These are phyloP conservation scores for Chouioia cunea DNA, from an alignment of 2,888 invertebrate species.

Conservation along the genomic window DNA sequence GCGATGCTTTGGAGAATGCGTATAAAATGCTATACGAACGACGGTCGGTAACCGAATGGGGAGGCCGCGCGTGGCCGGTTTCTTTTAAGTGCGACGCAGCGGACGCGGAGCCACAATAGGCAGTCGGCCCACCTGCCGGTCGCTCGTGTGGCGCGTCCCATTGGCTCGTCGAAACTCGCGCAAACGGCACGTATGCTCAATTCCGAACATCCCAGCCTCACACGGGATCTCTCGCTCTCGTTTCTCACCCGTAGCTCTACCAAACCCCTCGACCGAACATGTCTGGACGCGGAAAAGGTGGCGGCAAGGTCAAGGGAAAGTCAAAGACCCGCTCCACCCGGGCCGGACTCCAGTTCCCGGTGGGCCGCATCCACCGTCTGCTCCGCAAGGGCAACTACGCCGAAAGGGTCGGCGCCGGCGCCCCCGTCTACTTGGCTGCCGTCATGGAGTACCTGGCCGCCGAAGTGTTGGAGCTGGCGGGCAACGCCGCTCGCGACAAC, in stretches of 20 bases:
- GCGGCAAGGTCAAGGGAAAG: too few relatives aligned
- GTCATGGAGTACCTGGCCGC: constrained; percentile 79
- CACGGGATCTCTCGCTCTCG: constrained; percentile 34
- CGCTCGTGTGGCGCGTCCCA: background rate
- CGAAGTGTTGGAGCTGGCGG: constrained; percentile 78
- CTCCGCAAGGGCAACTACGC: too few relatives aligned
- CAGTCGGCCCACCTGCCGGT: constrained; percentile 30
- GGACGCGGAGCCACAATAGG: constrained; percentile 55
- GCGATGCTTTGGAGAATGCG: constrained; percentile 66
- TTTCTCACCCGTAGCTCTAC: constrained; percentile 25
- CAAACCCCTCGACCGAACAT: constrained; percentile 43
- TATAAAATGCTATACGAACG: too few relatives aligned
- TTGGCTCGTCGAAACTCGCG: background rate
- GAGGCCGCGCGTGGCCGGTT: constrained; percentile 63
- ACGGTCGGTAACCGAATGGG: constrained; percentile 72
- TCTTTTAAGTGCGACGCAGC: constrained; percentile 67
- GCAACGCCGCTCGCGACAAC: too few relatives aligned
- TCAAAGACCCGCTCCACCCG: too few relatives aligned
- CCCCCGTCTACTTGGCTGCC: constrained; percentile 73
- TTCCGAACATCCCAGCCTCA: too few relatives aligned
- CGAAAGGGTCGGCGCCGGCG: too few relatives aligned
- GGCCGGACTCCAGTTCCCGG: too few relatives aligned
- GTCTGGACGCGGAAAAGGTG: constrained; percentile 58
- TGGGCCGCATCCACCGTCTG: too few relatives aligned
- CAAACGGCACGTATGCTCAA: too few relatives aligned